Evolutionary conservation across 2,888 invertebrate species (phyloP), one percentile per base, ranked within the genome.

Genomic region (Onthophagus sagittarius): DNA sequence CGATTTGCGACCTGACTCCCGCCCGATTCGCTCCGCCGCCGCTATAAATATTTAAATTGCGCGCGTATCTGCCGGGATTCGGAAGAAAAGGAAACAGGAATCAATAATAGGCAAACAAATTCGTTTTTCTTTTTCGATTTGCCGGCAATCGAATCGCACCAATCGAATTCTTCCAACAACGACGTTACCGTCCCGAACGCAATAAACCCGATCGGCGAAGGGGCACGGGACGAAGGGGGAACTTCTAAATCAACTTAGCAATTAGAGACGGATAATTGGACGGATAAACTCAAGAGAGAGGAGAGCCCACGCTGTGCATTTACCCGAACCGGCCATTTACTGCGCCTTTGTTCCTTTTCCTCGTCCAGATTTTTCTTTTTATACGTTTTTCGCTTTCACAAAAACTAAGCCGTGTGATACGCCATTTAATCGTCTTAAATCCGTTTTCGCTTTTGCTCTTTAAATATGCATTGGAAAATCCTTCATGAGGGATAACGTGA

Each of bases 241-340:
- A 80, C 76, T 79, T 81, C 80, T 79, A 83, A 83, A 83, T 82
- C 81, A 82, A 80, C 80, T 83, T 83, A 82, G 81, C 82, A 83
- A 83, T 83, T 83, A 83, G 82, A 79, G 78, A 79, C 79, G 81
- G 81, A 81, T 83, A 83, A 83, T 83, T 83, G 82, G 81, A 80
- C 79, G 82, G 83, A 83, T 83, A 82, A 83, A 82, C 80, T 80
- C 80, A 77, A 76, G 80, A 53, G 39, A 53, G 39, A 53, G 39
- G 39, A 53, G 39, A 39, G 15, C 39, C 39, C 4, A 7, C 9
- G 39, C 39, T 53, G 39, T 53, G 39, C 39, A 53, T 53, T 53
- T 53, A 53, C 39, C 39, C 39, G 39, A 53, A 53, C 39, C 39
- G 39, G 39, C 39, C 39, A 53, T 11, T 53, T 53, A 53, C 39